Percentiles rank a stretch among this genome's conserved stretches.
Evolutionary conservation across 2,113 vertebrate species (phyloP).

Genomic region (Microtus richardsoni): DNA sequence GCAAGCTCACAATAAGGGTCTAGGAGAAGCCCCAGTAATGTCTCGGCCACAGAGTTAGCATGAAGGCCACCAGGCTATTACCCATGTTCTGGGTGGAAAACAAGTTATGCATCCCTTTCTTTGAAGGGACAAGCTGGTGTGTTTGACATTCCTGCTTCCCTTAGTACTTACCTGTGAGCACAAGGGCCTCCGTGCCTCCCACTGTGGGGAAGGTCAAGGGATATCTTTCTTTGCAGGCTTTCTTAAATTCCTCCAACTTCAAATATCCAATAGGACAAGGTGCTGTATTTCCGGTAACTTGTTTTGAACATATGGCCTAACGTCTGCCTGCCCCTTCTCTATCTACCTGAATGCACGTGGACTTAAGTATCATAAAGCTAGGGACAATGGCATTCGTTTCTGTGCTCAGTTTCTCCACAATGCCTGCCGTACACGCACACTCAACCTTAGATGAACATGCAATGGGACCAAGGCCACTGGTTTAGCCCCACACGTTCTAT

Average conservation of each 20-base stretch:
- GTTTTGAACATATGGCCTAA: neutral
- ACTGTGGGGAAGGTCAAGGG: neutral
- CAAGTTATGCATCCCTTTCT: neutral
- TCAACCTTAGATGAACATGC: neutral
- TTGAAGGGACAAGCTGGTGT: neutral
- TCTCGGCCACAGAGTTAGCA: neutral
- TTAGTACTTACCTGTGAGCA: neutral
- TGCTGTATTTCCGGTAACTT: neutral
- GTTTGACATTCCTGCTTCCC: neutral
- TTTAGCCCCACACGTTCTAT: neutral
- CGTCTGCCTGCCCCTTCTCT: neutral
- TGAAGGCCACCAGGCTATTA: neutral
- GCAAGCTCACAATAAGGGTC: neutral
- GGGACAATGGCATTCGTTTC: neutral
- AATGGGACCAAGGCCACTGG: neutral
- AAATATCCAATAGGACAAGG: neutral
- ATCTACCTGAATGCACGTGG: neutral
- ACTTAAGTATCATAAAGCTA: neutral
- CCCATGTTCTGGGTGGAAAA: neutral
- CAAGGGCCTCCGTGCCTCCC: neutral
- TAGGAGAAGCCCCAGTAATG: neutral
- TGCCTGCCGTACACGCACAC: neutral
- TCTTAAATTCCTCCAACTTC: neutral
- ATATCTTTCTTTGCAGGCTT: neutral
- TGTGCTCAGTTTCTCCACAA: neutral